A percentile compares a stretch with the other conserved stretches of the same genome.
These are phyloP conservation scores for Ligdia adustata DNA, from an alignment of 2,888 invertebrate genomes.

Conservation along the genomic window DNA sequence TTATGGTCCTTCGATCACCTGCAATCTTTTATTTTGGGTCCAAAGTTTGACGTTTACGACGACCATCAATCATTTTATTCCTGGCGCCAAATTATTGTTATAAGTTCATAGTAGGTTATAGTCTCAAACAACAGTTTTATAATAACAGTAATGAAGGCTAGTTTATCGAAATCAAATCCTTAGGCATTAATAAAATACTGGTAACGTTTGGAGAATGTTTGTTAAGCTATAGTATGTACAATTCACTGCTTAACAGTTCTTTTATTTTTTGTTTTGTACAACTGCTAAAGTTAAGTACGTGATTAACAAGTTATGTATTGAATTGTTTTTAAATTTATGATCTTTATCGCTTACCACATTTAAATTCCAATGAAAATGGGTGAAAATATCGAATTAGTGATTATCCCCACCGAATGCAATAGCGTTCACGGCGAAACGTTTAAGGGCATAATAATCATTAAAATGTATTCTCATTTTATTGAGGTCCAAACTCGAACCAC, in stretches of 20 bases:
- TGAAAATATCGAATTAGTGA: slow-evolving; percentile 69
- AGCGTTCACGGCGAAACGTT: slow-evolving; percentile 69
- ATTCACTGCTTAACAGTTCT: too few species aligned
- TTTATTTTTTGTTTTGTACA: too few species aligned
- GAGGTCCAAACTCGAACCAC: slow-evolving; percentile 70
- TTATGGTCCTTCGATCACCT: slow-evolving; percentile 52
- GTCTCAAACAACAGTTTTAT: slow-evolving; percentile 48
- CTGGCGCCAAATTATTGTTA: slow-evolving; percentile 64
- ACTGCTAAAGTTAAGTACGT: too few species aligned
- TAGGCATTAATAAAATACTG: too few species aligned
- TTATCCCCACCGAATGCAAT: slow-evolving; percentile 64
- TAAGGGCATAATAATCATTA: slow-evolving; percentile 80
- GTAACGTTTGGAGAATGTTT: too few species aligned
- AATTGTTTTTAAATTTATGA: not conserved
- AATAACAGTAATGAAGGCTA: slow-evolving; percentile 23
- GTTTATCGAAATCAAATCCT: slow-evolving; percentile 1
- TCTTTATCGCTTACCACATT: not conserved
- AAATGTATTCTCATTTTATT: slow-evolving; percentile 79
- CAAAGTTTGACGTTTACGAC: slow-evolving; percentile 63
- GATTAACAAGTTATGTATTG: too few species aligned
- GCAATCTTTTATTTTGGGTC: slow-evolving; percentile 53
- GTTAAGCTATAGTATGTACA: too few species aligned
- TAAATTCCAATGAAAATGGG: slow-evolving; percentile 48
- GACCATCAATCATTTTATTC: slow-evolving; percentile 60
- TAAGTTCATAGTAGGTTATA: slow-evolving; percentile 52